Percentiles rank a stretch among this genome's conserved stretches.
phyloP scores from a whole-genome alignment of 2,888 invertebrate species.

The Hirtodrosophila histrioides region DNA sequence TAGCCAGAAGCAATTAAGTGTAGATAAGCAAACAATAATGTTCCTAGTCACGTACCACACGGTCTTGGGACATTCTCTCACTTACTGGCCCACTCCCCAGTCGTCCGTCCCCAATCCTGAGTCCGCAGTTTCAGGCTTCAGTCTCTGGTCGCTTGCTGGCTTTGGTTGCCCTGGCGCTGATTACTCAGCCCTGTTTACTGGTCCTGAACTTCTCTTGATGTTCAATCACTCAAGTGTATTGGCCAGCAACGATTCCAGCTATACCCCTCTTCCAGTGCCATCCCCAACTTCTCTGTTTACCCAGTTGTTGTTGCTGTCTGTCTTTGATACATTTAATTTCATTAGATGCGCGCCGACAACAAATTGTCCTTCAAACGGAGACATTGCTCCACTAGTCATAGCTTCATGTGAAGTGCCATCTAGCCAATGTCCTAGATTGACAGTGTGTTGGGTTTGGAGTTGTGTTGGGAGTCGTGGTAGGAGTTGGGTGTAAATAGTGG shows the following conservation, averaged over 20 bases:
- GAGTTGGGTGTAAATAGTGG: neutral
- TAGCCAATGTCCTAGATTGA: constrained; percentile 28
- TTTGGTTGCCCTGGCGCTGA: constrained; percentile 28
- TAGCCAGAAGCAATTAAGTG: constrained; percentile 83
- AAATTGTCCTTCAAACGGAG: constrained; percentile 28
- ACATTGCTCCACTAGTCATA: constrained; percentile 12
- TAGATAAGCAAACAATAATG: constrained; percentile 82
- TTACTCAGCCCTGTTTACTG: constrained; percentile 37
- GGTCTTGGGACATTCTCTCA: constrained; percentile 74
- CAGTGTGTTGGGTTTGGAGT: constrained; percentile 2
- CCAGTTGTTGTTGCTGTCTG: constrained; percentile 25
- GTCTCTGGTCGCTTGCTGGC: neutral
- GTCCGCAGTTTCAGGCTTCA: no score
- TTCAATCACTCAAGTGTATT: constrained; percentile 68
- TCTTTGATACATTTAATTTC: constrained; percentile 69
- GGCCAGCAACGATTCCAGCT: constrained; percentile 41
- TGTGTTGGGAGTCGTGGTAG: neutral
- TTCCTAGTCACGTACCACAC: constrained; percentile 77
- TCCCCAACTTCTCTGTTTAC: constrained; percentile 19
- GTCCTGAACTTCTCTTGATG: constrained; percentile 36
- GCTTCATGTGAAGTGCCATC: constrained; percentile 23
- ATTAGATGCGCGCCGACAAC: constrained; percentile 37
- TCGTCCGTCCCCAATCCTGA: neutral
- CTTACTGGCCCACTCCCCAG: constrained; percentile 26
- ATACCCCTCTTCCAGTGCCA: neutral